Percentiles rank a stretch among this genome's conserved stretches.
Conservation (phyloP, 2,797 vertebrate genomes). For the Enteromius radiatus region DNA sequence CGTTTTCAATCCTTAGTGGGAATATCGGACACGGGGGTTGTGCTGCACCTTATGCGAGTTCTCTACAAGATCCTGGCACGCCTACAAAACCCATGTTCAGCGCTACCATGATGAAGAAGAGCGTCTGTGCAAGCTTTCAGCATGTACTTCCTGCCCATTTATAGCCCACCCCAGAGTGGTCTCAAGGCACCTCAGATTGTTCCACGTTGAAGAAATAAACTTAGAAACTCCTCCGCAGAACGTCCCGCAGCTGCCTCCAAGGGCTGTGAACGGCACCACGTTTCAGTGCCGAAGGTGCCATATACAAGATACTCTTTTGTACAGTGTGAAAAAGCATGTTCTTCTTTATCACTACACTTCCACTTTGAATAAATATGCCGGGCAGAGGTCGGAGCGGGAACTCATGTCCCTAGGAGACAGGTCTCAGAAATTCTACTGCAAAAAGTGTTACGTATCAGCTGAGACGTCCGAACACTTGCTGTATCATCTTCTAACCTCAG, state of each 20-base stretch:
- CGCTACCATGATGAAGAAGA: slow-evolving; percentile 88
- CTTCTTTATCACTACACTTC: slow-evolving; percentile 88
- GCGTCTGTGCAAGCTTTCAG: slow-evolving; percentile 83
- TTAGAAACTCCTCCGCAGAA: slow-evolving; percentile 27
- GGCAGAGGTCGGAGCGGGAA: slow-evolving; percentile 70
- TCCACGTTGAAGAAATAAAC: slow-evolving; percentile 78
- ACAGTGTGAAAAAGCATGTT: slow-evolving; percentile 94
- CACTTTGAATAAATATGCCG: slow-evolving; percentile 85
- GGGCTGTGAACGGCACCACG: slow-evolving; percentile 70
- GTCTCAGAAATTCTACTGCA: slow-evolving; percentile 84
- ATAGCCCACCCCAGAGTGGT: slow-evolving; percentile 84
- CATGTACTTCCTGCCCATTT: slow-evolving; percentile 89
- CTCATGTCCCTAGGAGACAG: slow-evolving; percentile 60
- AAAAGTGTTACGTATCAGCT: slow-evolving; percentile 85
- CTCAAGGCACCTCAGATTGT: slow-evolving; percentile 88
- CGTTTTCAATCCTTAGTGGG: slow-evolving; percentile 76
- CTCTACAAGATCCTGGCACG: slow-evolving; percentile 85
- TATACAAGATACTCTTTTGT: slow-evolving; percentile 86
- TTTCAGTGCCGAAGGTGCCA: slow-evolving; percentile 90
- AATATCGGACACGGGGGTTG: slow-evolving; percentile 88
- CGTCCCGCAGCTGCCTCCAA: slow-evolving; percentile 51
- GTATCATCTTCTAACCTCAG: slow-evolving; percentile 91
- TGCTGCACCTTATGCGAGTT: slow-evolving; percentile 95
- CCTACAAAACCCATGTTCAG: slow-evolving; percentile 88
- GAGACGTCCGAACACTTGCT: slow-evolving; percentile 89